Conservation (phyloP, 1,140 invertebrate genomes). For the Hirudo medicinalis region DNA sequence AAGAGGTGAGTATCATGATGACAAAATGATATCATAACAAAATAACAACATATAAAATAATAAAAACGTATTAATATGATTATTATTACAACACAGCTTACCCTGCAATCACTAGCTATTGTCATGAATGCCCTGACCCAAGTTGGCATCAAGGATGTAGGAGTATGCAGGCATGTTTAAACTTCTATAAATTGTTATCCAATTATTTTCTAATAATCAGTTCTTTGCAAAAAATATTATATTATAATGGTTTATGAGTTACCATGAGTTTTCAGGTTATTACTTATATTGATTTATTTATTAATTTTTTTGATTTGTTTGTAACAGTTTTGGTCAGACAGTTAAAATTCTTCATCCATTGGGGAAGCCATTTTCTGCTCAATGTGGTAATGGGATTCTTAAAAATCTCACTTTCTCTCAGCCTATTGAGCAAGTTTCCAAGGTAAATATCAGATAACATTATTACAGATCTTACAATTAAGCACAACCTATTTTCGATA, state of each 20-base stretch:
- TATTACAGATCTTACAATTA: no score
- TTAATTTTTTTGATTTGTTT: no score
- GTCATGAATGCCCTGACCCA: conserved; percentile 80
- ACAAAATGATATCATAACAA: no score
- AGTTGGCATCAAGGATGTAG: conserved; percentile 80
- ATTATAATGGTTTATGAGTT: no score
- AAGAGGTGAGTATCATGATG: conserved; percentile 29
- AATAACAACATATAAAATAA: no score
- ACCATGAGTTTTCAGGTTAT: no score
- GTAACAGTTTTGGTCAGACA: conserved; percentile 70
- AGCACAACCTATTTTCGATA: no score
- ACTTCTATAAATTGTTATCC: no score
- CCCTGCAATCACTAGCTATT: conserved; percentile 82
- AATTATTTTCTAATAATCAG: no score
- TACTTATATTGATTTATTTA: no score
- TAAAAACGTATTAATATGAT: neutral
- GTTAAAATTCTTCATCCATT: conserved; percentile 70
- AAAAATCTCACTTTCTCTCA: conserved; percentile 43
- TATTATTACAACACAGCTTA: conserved; percentile 47
- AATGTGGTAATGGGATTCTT: conserved; percentile 54
- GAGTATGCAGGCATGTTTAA: conserved; percentile 64
- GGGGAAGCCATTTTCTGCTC: conserved; percentile 66
- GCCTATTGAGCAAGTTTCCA: neutral
- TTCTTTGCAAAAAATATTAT: no score
- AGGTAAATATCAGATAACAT: no score